Evolutionary conservation across 2,797 vertebrate genomes (phyloP).

Genomic region (Adrianichthys oophorus): DNA sequence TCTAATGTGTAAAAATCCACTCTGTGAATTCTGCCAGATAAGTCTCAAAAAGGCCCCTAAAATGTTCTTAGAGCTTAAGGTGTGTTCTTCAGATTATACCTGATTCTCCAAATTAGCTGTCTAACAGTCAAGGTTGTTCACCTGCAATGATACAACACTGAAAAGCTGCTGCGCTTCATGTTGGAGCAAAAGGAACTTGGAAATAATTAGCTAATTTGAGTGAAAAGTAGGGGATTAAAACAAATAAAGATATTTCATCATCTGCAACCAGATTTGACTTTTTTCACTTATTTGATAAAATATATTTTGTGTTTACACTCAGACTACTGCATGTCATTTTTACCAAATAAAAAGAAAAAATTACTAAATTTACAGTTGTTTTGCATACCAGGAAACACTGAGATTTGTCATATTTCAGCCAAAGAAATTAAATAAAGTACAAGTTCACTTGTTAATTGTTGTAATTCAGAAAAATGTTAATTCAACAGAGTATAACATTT

Average conservation of each 20-base stretch:
- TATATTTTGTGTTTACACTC: not conserved
- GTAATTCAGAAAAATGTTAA: no score
- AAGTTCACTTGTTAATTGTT: constrained; percentile 1
- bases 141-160: not conserved
- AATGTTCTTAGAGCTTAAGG: not conserved
- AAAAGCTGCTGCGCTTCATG: not conserved
- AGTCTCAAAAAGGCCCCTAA: not conserved
- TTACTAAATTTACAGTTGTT: constrained; percentile 1
- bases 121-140: constrained; percentile 5
- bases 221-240: constrained; percentile 3
- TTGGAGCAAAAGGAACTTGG: not conserved
- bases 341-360: constrained; percentile 2
- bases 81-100: constrained; percentile 5
- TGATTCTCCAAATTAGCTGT: constrained; percentile 12
- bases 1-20: not conserved
- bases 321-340: not conserved
- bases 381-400: constrained; percentile 5
- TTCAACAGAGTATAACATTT: no score
- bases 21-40: not conserved
- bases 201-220: not conserved
- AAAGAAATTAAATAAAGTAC: not conserved
- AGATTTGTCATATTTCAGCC: constrained; percentile 7
- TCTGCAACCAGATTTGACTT: no score
- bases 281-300: no score
- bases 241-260: not conserved